Evolutionary conservation across 2,797 vertebrate species (phyloP), one percentile per base, ranked within the genome.

Genomic region (Arctocebus calabarensis): DNA sequence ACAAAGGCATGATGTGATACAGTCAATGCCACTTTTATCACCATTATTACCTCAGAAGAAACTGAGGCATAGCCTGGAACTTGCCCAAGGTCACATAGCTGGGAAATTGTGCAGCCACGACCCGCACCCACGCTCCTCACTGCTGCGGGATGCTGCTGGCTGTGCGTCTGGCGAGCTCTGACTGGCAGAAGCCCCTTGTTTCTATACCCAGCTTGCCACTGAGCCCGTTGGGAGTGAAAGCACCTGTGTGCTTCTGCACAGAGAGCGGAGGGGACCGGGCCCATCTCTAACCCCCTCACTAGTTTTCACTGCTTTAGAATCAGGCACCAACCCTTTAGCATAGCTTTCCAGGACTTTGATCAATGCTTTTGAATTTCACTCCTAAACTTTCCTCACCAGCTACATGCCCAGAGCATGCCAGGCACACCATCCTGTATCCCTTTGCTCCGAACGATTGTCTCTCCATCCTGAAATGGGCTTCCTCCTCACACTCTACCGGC

Each of bases 351-450:
- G 37, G 32, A 82, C 8, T 23, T n/a, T 32, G 34, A 10, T 17
- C 34, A 37, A 1, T 7, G 1, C 27, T 22, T 62, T 43, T 12
- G 57, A 86, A 19, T 16, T 17, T 75, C 11, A 20, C 19, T 57
- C 25, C 45, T 0, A 13, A 27, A 3, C 6, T 20, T 3, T 29
- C 32, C 27, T 85, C 16, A 14, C 29, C 40, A n/a, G 34, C 27
- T n/a, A 78, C 22, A 5, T 8, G 16, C 14, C 3, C 6, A 17
- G 57, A 61, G 29, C 27, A 32, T 22, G 4, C 13, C 29, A 19
- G 17, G 64, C 5, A 14, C 17, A 17, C 20, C 7, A 32, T 6
- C 10, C 25, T 17, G 1, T 12, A 3, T 8, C 14, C 16, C 0
- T 87, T 61, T 88, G 48, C 20, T 62, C 32, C 5, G 48, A 55